Evolutionary conservation across 2,888 invertebrate genomes (phyloP).

Genomic region (Hipparchia sbordonii): DNA sequence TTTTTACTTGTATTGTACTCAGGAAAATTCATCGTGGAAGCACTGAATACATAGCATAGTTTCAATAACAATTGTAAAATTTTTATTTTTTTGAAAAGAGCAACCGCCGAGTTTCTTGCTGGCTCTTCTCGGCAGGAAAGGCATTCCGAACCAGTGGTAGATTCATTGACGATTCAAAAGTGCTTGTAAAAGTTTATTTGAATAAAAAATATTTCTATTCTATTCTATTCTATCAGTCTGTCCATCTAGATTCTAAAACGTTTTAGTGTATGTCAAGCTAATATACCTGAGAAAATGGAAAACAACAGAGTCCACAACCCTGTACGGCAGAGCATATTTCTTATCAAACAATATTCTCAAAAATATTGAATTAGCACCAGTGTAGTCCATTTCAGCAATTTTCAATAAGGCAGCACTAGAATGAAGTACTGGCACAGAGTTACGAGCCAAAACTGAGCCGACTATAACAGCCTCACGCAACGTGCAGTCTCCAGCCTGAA

Average conservation of each 20-base stretch:
- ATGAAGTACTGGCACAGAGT: conserved; percentile 96
- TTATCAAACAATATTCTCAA: conserved; percentile 97
- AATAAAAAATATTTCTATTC: too few species aligned
- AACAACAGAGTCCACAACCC: conserved; percentile 96
- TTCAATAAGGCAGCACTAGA: conserved; percentile 97
- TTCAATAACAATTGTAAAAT: too few species aligned
- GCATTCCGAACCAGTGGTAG: too few species aligned
- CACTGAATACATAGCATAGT: too few species aligned
- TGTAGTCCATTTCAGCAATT: conserved; percentile 98
- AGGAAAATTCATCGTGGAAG: too few species aligned
- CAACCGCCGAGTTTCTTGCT: too few species aligned
- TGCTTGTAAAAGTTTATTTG: too few species aligned
- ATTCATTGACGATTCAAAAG: too few species aligned
- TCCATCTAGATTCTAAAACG: neutral
- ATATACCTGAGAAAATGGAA: conserved; percentile 94
- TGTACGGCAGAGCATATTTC: conserved; percentile 97
- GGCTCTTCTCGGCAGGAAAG: too few species aligned
- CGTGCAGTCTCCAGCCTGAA: conserved; percentile 94
- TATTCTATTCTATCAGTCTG: too few species aligned
- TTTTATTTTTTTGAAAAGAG: too few species aligned
- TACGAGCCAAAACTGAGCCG: conserved; percentile 94
- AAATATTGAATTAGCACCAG: conserved; percentile 97
- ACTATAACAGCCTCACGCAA: conserved; percentile 97
- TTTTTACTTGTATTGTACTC: too few species aligned
- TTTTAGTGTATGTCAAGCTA: neutral